Base-by-base conservation (phyloP, 2,888 invertebrate genomes). In the Plemyria rubiginata region DNA sequence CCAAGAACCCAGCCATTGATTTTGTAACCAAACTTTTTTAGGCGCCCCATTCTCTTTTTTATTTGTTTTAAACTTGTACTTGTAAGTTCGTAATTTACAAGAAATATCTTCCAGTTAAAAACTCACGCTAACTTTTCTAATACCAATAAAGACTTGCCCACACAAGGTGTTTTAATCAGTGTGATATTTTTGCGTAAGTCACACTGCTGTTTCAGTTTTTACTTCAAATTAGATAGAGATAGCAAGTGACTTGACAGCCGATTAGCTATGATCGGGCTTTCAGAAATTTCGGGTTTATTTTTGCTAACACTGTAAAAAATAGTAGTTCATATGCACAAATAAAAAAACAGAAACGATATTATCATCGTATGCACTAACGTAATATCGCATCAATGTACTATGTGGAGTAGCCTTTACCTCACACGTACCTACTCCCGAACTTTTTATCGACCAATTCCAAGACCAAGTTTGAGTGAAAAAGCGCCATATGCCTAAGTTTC, bases 401-500 rank as follows among this genome's bases (percentile, higher is more conserved):
- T 32, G 32, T 32, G 32, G 4, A 32, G 32, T 5, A 32, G 32
- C 32, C 32, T 5, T 32, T 4, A 32, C 52, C 55, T 61, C n/a
- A 51, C 60, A 61, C 46, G 46, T 45, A 52, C n/a, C n/a, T n/a
- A n/a, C 6, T 7, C 2, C 29, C 7, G 13, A 58, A 43, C 58
- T 54, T 58, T 62, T 54, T 54, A 58, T 58, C 54, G 58, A 50
- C 54, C 57, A 57, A 22, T 22, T 62, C 15, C 41, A 52, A 11
- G 38, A 28, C 36, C 11, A 52, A 53, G 45, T 55, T 49, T 15
- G 16, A 40, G 43, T 15, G 48, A 52, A 59, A 60, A 62, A 65
- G 52, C 43, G n/a, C 51, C 53, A 54, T 58, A 57, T 60, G 38
- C 51, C 60, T 53, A 54, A 60, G 55, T 65, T 53, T 46, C 32